Base-by-base conservation (phyloP, 2,113 vertebrate species). In the Amphiprion percula region DNA sequence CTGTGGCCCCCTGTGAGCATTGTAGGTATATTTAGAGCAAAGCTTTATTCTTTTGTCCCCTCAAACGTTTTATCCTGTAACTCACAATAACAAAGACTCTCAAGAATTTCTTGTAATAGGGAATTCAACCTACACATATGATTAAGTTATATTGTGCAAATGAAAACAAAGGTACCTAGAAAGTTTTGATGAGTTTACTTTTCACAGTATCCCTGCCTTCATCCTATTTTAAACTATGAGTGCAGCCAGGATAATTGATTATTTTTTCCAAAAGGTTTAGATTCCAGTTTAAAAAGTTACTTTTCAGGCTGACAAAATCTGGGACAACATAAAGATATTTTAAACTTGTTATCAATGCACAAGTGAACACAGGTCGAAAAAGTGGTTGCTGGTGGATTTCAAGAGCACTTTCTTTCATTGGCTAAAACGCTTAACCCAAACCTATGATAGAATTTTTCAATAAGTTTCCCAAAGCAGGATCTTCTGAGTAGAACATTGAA, bases 11-110 rank as follows among this genome's bases (percentile, higher is more conserved):
- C 23, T 14, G 53, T 26, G 30, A 77, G 24, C 56, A 46, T 52
- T 5, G 30, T 23, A 50, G 39, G 24, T 77, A 14, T 47, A 67
- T 67, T 67, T 58, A 75, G 46, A 54, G 61, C 39, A 28, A 70
- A 52, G 11, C 28, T n/a, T 58, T n/a, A 23, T 69, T 65, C 16
- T 59, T 56, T 24, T 39, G 47, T 24, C 24, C 46, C 49, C 55
- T 55, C 2, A 52, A 19, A 75, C 1, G 1, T 21, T 21, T 26
- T 47, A 21, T 2, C 2, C 50, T 65, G 16, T n/a, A 52, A 52
- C n/a, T 52, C 19, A n/a, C 6, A 21, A n/a, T 50, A 4, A 50
- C 2, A 16, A 55, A 54, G 28, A 26, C 56, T 41, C 28, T 3
- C 30, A 37, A 37, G 50, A 56, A 56, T 47, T 63, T 64, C 10